These are phyloP conservation scores for Danaus melanippus DNA, from an alignment of 1,140 invertebrate genomes.

Conservation along the genomic window DNA sequence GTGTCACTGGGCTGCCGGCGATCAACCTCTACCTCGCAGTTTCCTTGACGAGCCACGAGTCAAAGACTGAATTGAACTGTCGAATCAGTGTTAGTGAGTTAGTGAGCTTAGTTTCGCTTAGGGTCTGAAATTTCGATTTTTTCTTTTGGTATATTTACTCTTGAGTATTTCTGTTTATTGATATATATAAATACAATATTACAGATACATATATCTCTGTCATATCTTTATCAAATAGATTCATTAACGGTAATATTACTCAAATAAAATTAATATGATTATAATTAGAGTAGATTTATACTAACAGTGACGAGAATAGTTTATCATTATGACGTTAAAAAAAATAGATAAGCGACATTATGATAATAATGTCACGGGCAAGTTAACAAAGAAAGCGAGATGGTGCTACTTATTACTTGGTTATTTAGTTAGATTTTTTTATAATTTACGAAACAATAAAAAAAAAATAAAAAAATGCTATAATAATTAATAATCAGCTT, in stretches of 20 bases:
- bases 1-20: slow-evolving; percentile 65
- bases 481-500: slow-evolving; percentile 13
- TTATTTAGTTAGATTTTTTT: slow-evolving; percentile 16
- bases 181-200: slow-evolving; percentile 8
- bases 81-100: slow-evolving; percentile 20
- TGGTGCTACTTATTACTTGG: slow-evolving; percentile 21
- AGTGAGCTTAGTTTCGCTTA: slow-evolving; percentile 13
- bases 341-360: neutral
- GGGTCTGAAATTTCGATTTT: neutral
- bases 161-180: slow-evolving; percentile 4
- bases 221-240: slow-evolving; percentile 15
- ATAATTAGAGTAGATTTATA: slow-evolving; percentile 5
- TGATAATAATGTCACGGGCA: neutral
- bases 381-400: slow-evolving; percentile 11
- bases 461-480: slow-evolving; percentile 14
- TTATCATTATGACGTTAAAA: slow-evolving; percentile 3
- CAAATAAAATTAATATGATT: slow-evolving; percentile 3
- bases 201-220: slow-evolving; percentile 13
- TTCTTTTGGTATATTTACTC: slow-evolving; percentile 4
- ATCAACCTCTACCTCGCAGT: slow-evolving; percentile 60
- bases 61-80: slow-evolving; percentile 36
- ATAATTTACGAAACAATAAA: slow-evolving; percentile 18
- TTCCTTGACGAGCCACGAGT: slow-evolving; percentile 30
- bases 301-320: slow-evolving; percentile 5
- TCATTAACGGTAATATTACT: neutral